Base-by-base conservation (phyloP, 2,113 vertebrate species). In the Phalacrocorax pelagicus region DNA sequence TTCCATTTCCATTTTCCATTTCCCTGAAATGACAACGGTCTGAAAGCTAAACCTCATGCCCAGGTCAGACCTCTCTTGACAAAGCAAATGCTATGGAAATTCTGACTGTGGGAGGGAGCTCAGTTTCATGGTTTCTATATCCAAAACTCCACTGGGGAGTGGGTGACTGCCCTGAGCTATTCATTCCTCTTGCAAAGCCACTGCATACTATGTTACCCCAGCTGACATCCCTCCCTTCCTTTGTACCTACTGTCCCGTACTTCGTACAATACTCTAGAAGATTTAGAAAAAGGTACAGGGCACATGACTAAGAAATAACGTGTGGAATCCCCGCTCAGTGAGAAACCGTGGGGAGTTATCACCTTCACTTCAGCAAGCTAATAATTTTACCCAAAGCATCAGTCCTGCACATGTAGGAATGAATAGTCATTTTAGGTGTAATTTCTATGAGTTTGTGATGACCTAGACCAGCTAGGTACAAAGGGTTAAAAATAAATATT, bases 211-310 rank as follows among this genome's bases (percentile, higher is more conserved):
- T 2, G 14, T 23, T 26, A 26, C 3, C 19, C 11, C 10, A 3
- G 22, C 47, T 59, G 38, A 5, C 26, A 8, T n/a, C 74, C 38
- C 57, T 46, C 44, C 29, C n/a, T 83, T 38, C 58, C 55, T 44
- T 47, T 23, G 27, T 26, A 47, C 42, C 23, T 27, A 7, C 44
- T 10, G 54, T 67, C 6, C 26, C 15, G 9, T 4, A 9, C 32
- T 49, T 61, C 3, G 3, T 11, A 29, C 23, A 57, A 1, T 27
- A 4, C 9, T 27, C 1, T 1, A 2, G 10, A 10, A 16, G 22
- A 4, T 34, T 3, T 12, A 59, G 51, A 34, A 19, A 62, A 75
- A 65, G 15, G 29, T 9, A 16, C n/a, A 51, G 20, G 22, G 42
- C n/a, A 73, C 54, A 5, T 6, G 32, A 6, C 26, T 10, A 6